These are phyloP conservation scores for Drosophila aff. DNA, from an alignment of 1,140 invertebrate species.

Conservation along the genomic window DNA sequence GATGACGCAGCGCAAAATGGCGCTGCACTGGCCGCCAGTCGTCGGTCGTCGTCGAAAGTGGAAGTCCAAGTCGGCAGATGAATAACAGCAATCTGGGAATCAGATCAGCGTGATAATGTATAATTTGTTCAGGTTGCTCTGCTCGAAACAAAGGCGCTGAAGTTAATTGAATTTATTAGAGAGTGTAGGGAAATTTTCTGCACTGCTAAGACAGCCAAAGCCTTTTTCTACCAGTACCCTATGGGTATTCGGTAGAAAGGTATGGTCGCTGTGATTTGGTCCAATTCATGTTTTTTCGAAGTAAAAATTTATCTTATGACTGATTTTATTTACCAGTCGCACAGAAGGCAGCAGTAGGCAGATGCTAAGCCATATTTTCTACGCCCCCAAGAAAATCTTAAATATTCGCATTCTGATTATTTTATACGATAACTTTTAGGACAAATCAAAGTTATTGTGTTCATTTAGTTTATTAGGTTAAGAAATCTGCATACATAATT, in stretches of 20 bases:
- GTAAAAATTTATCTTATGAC: background rate
- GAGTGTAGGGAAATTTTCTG: slow-evolving; percentile 17
- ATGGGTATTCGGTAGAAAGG: background rate
- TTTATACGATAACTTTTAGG: too few species aligned
- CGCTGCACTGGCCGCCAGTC: slow-evolving; percentile 2
- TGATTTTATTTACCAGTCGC: too few species aligned
- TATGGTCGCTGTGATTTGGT: background rate
- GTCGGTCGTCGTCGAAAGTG: slow-evolving; percentile 9
- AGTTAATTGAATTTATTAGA: slow-evolving; percentile 72
- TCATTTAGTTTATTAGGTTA: too few species aligned
- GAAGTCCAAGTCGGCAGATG: slow-evolving; percentile 38
- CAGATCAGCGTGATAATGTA: slow-evolving; percentile 81
- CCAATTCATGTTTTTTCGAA: background rate
- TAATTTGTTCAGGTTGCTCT: slow-evolving; percentile 63
- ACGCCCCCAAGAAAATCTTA: too few species aligned
- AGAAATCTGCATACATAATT: too few species aligned
- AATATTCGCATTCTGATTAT: too few species aligned
- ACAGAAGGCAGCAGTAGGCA: too few species aligned
- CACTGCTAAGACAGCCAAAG: slow-evolving; percentile 4
- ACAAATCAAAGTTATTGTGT: too few species aligned
- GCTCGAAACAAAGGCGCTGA: slow-evolving; percentile 41
- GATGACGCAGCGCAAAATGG: slow-evolving; percentile 64
- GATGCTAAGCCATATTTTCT: too few species aligned
- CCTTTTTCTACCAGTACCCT: background rate
- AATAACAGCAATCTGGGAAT: slow-evolving; percentile 68